These are phyloP conservation scores for Albula glossodonta DNA, from an alignment of 2,113 vertebrate species.

Conservation along the genomic window DNA sequence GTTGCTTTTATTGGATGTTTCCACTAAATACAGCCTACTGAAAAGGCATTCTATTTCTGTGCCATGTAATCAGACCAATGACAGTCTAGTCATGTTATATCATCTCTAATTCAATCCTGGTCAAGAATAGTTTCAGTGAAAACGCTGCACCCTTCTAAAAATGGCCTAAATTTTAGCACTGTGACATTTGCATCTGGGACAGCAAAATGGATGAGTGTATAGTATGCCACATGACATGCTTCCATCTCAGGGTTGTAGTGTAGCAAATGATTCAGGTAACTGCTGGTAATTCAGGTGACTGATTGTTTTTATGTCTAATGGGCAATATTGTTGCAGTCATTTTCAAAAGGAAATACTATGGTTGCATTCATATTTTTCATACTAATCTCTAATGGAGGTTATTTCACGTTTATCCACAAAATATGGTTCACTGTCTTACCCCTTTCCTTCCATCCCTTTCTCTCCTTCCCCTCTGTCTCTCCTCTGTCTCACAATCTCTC, in stretches of 20 bases:
- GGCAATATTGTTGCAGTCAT: not conserved
- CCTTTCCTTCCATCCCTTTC: not conserved
- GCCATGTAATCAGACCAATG: too few relatives aligned
- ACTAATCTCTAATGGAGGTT: not conserved
- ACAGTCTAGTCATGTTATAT: not conserved
- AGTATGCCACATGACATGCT: not conserved
- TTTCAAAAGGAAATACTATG: not conserved
- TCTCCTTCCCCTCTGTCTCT: not conserved
- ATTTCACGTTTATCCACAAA: not conserved
- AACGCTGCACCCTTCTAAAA: constrained; percentile 34
- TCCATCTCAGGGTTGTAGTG: too few relatives aligned
- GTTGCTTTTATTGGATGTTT: too few relatives aligned
- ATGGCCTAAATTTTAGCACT: constrained; percentile 28
- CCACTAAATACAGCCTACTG: too few relatives aligned
- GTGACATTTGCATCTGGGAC: constrained; percentile 30
- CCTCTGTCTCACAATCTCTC: not conserved
- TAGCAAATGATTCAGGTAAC: too few relatives aligned
- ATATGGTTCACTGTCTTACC: not conserved
- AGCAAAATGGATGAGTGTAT: constrained; percentile 27
- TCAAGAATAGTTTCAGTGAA: constrained; percentile 15
- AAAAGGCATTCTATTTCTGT: too few relatives aligned
- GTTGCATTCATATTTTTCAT: not conserved
- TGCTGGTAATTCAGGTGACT: not conserved
- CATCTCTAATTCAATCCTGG: constrained; percentile 31
- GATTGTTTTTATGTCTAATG: not conserved